Evolutionary conservation across 1,140 invertebrate genomes (phyloP), one percentile per base, ranked within the genome.

Genomic region (Sycobia sp.): DNA sequence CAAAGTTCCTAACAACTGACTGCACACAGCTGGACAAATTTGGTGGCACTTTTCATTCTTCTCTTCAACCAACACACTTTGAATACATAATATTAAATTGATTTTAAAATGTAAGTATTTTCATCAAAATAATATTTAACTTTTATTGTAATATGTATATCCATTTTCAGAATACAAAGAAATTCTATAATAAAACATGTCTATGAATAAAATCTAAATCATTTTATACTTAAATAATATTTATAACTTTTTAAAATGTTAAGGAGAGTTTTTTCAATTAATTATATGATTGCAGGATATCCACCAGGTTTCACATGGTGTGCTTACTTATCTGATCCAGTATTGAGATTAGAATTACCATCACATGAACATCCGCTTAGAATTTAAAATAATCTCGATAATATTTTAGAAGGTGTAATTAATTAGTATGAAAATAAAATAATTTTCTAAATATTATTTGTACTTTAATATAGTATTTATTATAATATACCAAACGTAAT

Each of bases 241-340:
- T 32, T 32, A 32, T 32, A 32, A 7, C 4, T 32, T 11, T 4
- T 32, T 7, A 32, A 32, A 41, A 34, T 4, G 43, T 27, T 22
- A 0, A 4, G 39, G 25, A 36, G 29, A 7, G 11, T 32, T 32
- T 32, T 50, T 32, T 38, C 11, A 34, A 47, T 25, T 34, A 20
- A 11, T 18, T 54, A 23, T 29, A 46, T 7, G 32, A 41, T 82
- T 81, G 59, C 76, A 82, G 79, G 78, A 65, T 82, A 80, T 71
- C 79, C 79, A 66, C 74, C 79, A 66, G 79, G 79, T 34, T 82
- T 80, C 66, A 82, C 78, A 43, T 82, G 79, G 78, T 80, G 78
- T 66, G 74, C 79, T 73, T 80, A 82, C 67, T 67, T 82, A 69
- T 74, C 64, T 54, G 75, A 80, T 69, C 76, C 78, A 72, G 71